These are phyloP conservation scores for Natator depressus DNA, from an alignment of 2,113 vertebrate genomes.

Conservation along the genomic window DNA sequence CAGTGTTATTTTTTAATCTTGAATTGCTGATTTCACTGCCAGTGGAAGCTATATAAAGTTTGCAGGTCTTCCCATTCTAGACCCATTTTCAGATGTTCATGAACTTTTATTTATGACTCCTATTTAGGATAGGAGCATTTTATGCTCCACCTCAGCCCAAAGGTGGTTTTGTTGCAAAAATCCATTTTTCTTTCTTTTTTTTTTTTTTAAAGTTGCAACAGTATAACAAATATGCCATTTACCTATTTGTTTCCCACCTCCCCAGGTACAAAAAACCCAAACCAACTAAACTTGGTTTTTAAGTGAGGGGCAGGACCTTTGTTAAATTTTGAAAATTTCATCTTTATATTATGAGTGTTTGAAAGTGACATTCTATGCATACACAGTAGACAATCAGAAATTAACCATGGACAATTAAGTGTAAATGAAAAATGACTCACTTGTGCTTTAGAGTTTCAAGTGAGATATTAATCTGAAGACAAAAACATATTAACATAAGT, in stretches of 20 bases:
- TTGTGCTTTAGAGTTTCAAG: neutral
- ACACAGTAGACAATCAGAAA: neutral
- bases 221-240: neutral
- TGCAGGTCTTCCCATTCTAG: neutral
- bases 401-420: rapidly evolving
- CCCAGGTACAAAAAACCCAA: rapidly evolving
- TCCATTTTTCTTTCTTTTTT: neutral
- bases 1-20: neutral
- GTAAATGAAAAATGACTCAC: neutral
- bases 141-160: neutral
- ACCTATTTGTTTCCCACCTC: neutral
- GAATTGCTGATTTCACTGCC: neutral
- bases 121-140: neutral
- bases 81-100: rapidly evolving
- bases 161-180: neutral
- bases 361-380: neutral
- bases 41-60: neutral
- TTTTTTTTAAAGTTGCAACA: neutral
- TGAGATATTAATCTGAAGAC: neutral
- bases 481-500: neutral
- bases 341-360: neutral
- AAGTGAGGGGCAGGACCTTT: neutral
- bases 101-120: no score
- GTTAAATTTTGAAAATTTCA: neutral
- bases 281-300: neutral